Percentiles rank a stretch among this genome's conserved stretches.
Conservation (phyloP, 2,113 vertebrate genomes). For the Gallinago jamesoni region DNA sequence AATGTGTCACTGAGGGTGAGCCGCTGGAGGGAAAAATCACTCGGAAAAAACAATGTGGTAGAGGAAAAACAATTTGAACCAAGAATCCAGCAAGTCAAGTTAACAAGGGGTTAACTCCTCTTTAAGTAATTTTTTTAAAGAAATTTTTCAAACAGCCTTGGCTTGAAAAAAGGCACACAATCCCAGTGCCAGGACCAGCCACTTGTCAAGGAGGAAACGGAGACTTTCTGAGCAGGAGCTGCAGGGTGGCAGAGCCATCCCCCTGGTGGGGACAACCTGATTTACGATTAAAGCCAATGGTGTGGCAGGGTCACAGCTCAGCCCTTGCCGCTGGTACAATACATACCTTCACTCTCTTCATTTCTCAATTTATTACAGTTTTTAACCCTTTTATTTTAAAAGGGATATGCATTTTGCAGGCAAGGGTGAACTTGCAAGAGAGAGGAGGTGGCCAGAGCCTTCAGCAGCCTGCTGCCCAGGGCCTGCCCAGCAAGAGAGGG, state of each 20-base stretch:
- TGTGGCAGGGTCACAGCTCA: neutral
- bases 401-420: neutral
- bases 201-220: conserved; percentile 18
- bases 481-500: neutral
- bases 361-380: neutral
- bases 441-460: neutral
- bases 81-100: neutral
- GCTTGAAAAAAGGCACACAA: neutral
- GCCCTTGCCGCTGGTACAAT: neutral
- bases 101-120: conserved; percentile 1
- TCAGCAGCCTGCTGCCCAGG: neutral
- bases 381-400: neutral
- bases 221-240: neutral
- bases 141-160: neutral
- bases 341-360: neutral
- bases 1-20: neutral
- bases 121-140: neutral
- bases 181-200: neutral
- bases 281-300: neutral
- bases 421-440: neutral
- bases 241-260: neutral
- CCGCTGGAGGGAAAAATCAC: neutral
- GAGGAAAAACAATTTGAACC: neutral
- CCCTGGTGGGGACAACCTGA: neutral
- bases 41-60: neutral